A percentile compares a stretch with the other conserved stretches of the same genome.
phyloP scores from a whole-genome alignment of 92 coral and sea anemone genomes.

The Parazoanthus swiftii region DNA sequence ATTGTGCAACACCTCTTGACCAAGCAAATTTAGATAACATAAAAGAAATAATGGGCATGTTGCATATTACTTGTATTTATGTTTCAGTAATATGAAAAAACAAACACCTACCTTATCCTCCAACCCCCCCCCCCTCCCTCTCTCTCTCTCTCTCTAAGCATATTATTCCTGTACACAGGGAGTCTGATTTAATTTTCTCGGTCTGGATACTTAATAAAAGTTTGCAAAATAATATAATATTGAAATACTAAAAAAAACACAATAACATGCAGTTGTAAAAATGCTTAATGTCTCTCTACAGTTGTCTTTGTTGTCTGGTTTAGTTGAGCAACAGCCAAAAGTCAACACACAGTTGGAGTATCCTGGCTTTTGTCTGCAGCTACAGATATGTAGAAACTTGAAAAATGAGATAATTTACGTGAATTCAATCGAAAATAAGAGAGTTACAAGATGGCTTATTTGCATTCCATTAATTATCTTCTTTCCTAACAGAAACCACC shows the following conservation, averaged over 20 bases:
- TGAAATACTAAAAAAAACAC: neutral
- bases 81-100: too few species aligned
- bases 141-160: too few species aligned
- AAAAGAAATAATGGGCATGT: too few species aligned
- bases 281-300: neutral
- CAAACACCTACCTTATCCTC: too few species aligned
- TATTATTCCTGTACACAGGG: too few species aligned
- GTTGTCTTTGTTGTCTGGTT: slow-evolving; percentile 21
- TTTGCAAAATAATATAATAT: too few species aligned
- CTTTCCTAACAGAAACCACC: neutral
- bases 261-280: neutral
- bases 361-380: neutral
- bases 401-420: neutral
- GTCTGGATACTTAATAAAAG: too few species aligned
- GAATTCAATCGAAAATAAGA: neutral
- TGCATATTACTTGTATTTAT: too few species aligned
- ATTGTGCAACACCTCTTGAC: too few species aligned
- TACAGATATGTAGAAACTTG: neutral
- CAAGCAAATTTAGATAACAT: too few species aligned
- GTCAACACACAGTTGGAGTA: neutral
- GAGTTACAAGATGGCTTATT: neutral
- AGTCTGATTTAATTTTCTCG: too few species aligned
- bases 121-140: too few species aligned
- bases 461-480: neutral
- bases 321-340: neutral